These are phyloP conservation scores for Plumapathes pennacea DNA, from an alignment of 92 coral and sea anemone genomes.

Conservation along the genomic window DNA sequence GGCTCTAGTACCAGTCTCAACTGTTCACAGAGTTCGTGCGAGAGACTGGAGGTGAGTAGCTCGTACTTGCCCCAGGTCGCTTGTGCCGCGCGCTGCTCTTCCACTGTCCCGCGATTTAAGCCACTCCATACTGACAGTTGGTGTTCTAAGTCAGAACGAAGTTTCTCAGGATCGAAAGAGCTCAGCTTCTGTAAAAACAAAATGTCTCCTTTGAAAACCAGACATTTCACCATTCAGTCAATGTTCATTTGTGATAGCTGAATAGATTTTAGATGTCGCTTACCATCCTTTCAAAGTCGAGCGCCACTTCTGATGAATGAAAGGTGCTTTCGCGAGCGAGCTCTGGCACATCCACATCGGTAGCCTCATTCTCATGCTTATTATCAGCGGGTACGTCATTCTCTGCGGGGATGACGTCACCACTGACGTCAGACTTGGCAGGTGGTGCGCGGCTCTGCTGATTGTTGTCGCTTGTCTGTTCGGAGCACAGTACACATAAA, in stretches of 20 bases:
- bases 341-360: no score
- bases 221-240: no score
- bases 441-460: slow-evolving; percentile 6
- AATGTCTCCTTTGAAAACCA: no score
- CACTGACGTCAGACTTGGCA: background rate
- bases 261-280: no score
- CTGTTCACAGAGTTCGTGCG: slow-evolving; percentile 97
- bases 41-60: slow-evolving; percentile 75
- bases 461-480: slow-evolving; percentile 1
- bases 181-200: slow-evolving; percentile 25
- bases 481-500: background rate
- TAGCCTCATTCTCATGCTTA: no score
- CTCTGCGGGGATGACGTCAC: no score
- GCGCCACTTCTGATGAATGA: slow-evolving; percentile 54
- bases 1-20: slow-evolving; percentile 96
- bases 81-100: slow-evolving; percentile 73
- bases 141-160: slow-evolving; percentile 83
- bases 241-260: no score
- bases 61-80: slow-evolving; percentile 96
- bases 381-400: no score
- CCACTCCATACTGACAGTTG: slow-evolving; percentile 79
- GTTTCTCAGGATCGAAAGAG: slow-evolving; percentile 71
- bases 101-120: slow-evolving; percentile 57
- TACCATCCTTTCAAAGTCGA: slow-evolving; percentile 59
- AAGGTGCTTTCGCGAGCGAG: slow-evolving; percentile 69